phyloP scores from a whole-genome alignment of 2,888 invertebrate genomes.

The Micoletzkya japonica region DNA sequence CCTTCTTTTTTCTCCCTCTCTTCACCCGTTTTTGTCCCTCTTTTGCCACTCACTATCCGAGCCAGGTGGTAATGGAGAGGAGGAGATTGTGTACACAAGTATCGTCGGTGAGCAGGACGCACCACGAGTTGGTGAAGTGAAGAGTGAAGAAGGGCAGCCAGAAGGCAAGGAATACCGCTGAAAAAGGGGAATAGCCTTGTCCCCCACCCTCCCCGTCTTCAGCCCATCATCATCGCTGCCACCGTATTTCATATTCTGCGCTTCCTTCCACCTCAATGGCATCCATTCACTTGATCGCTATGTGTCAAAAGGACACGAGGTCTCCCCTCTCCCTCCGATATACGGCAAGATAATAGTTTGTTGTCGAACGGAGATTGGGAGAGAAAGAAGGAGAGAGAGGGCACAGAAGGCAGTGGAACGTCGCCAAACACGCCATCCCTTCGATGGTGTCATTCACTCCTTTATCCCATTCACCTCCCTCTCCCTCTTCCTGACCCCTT shows the following conservation, averaged over 20 bases:
- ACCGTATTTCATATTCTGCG: neutral
- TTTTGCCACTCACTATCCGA: conserved; percentile 75
- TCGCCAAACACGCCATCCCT: too few relatives aligned
- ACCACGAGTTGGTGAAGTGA: conserved; percentile 93
- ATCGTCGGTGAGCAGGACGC: conserved; percentile 70
- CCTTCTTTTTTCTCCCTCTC: neutral
- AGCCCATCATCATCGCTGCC: too few relatives aligned
- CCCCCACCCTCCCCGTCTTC: too few relatives aligned
- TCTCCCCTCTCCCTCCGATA: too few relatives aligned
- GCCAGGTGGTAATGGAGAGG: conserved; percentile 92
- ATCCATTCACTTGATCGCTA: too few relatives aligned
- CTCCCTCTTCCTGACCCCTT: neutral
- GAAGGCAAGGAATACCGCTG: conserved; percentile 94
- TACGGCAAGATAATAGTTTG: too few relatives aligned
- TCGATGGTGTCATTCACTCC: neutral
- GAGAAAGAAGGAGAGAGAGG: too few relatives aligned
- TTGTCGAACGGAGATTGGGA: too few relatives aligned
- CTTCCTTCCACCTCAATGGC: neutral
- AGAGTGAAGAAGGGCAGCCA: conserved; percentile 99
- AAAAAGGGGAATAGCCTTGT: conserved; percentile 11
- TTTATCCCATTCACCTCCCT: neutral
- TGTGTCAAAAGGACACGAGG: too few relatives aligned
- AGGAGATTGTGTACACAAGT: conserved; percentile 64
- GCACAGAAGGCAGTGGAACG: too few relatives aligned
- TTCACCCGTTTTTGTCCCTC: too few relatives aligned